Evolutionary conservation across 1,140 invertebrate genomes (phyloP).

Genomic region (Berghia stephanieae): DNA sequence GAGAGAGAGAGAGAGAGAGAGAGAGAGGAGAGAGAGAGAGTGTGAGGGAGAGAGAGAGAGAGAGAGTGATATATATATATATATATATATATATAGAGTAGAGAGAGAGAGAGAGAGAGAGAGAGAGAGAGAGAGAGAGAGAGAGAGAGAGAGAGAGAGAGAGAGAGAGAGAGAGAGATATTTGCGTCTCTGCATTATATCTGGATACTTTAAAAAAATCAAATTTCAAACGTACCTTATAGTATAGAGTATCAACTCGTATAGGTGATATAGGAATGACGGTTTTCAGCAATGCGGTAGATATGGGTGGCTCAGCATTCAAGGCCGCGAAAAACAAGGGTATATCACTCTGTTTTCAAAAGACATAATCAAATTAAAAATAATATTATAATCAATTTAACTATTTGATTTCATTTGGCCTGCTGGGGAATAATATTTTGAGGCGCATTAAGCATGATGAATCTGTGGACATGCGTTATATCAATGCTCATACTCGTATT

Average conservation of each 20-base stretch:
- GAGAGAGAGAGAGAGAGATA: background rate
- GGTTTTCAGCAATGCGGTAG: conserved; percentile 32
- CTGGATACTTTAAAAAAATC: too few species aligned
- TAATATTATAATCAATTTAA: background rate
- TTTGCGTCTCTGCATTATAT: too few species aligned
- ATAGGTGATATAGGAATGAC: conserved; percentile 40
- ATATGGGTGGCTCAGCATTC: conserved; percentile 34
- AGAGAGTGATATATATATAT: too few species aligned
- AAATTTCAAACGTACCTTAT: conserved; percentile 37
- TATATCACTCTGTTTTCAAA: conserved; percentile 44
- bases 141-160: background rate
- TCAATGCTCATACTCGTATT: too few species aligned
- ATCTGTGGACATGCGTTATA: background rate
- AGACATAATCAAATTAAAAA: background rate
- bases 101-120: background rate
- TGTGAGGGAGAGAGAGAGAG: too few species aligned
- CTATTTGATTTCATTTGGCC: background rate
- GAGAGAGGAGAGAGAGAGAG: too few species aligned
- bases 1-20: too few species aligned
- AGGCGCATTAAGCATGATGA: background rate
- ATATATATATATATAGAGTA: background rate
- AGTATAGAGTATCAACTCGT: conserved; percentile 41
- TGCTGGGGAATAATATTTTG: background rate
- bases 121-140: background rate
- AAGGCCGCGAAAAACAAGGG: conserved; percentile 50